Percentiles rank a stretch among this genome's conserved stretches.
These are phyloP conservation scores for Acrobasis suavella DNA, from an alignment of 2,888 invertebrate genomes.

Conservation along the genomic window DNA sequence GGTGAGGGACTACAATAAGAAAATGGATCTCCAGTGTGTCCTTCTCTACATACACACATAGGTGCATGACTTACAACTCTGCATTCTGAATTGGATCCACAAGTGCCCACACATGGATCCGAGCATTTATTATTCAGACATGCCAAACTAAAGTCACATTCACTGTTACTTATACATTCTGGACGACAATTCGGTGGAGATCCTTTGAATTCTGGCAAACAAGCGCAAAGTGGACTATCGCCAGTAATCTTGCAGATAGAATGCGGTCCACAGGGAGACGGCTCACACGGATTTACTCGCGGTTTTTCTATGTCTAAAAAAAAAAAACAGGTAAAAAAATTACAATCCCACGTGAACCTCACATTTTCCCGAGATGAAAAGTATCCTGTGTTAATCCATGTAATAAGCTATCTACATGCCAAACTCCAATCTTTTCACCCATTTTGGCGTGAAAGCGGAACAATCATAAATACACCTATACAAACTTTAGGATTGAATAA, in stretches of 20 bases:
- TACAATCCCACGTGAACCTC: too few relatives aligned
- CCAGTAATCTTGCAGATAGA: slow-evolving; percentile 86
- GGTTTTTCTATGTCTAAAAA: slow-evolving; percentile 50
- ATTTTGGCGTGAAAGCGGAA: too few relatives aligned
- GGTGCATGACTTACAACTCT: slow-evolving; percentile 89
- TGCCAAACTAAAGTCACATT: slow-evolving; percentile 86
- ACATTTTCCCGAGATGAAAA: too few relatives aligned
- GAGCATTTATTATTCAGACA: slow-evolving; percentile 89
- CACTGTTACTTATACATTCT: slow-evolving; percentile 90
- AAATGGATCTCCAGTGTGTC: slow-evolving; percentile 90
- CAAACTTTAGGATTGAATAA: too few relatives aligned
- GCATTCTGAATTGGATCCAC: slow-evolving; percentile 89
- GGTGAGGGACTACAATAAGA: slow-evolving; percentile 80
- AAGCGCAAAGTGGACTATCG: slow-evolving; percentile 88
- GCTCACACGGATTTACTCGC: slow-evolving; percentile 83
- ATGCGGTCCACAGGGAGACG: slow-evolving; percentile 91
- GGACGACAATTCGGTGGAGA: slow-evolving; percentile 89
- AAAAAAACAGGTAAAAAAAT: too few relatives aligned
- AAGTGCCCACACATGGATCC: slow-evolving; percentile 88
- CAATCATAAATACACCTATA: too few relatives aligned
- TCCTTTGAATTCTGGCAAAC: slow-evolving; percentile 85
- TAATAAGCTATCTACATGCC: too few relatives aligned
- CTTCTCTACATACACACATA: slow-evolving; percentile 86
- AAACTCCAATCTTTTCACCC: too few relatives aligned
- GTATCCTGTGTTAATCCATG: too few relatives aligned